These are phyloP conservation scores for Peromyscus leucopus DNA, from an alignment of 2,113 vertebrate genomes.

Conservation along the genomic window DNA sequence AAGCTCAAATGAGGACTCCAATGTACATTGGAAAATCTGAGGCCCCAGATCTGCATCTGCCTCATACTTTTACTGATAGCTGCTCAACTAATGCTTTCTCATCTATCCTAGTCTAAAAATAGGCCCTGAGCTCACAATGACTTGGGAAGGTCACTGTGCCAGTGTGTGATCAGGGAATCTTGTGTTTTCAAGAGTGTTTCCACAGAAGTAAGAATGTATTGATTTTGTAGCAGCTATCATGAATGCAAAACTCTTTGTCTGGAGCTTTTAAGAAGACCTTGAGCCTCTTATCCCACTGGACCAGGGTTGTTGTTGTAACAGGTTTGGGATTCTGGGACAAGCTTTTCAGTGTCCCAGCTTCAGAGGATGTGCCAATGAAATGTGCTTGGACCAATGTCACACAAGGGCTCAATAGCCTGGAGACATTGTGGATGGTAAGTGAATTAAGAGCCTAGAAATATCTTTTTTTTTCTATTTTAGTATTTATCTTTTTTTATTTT, in stretches of 20 bases:
- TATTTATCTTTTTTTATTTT: no score
- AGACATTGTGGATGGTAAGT: not conserved
- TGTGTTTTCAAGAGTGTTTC: not conserved
- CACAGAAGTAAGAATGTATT: not conserved
- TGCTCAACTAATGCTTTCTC: not conserved
- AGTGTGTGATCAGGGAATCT: not conserved
- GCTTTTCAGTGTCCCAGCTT: not conserved
- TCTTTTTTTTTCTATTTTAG: no score
- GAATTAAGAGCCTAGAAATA: not conserved
- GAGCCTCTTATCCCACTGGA: no score
- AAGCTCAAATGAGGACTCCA: not conserved
- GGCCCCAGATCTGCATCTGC: not conserved
- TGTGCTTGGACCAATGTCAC: not conserved
- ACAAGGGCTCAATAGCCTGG: not conserved
- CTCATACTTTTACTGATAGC: not conserved
- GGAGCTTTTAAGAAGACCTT: no score
- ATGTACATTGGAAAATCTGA: not conserved
- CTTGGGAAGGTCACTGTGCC: not conserved
- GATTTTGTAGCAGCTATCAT: not conserved
- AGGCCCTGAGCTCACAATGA: fast-evolving
- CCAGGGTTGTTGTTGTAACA: not conserved
- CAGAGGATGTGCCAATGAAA: not conserved
- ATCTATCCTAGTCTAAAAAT: not conserved
- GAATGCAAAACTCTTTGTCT: no score
- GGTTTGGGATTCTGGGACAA: not conserved